Evolutionary conservation across 2,797 vertebrate genomes (phyloP).

Genomic region (Mareca strepera): DNA sequence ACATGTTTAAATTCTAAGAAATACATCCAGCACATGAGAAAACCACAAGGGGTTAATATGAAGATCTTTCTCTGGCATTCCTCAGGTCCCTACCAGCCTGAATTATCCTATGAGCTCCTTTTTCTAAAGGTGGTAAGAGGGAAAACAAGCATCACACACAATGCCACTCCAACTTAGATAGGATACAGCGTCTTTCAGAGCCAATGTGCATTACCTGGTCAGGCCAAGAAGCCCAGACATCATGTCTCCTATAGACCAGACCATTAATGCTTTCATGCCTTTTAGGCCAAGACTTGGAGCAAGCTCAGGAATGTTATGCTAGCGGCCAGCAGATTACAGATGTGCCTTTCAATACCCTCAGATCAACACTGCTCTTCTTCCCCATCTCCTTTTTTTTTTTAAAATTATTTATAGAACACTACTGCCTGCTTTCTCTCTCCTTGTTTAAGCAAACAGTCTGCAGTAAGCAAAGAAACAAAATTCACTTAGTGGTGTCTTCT

Average conservation of each 20-base stretch:
- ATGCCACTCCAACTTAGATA: accelerated
- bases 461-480: not conserved
- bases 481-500: not conserved
- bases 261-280: not conserved
- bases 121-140: not conserved
- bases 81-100: not conserved
- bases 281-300: not conserved
- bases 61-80: not conserved
- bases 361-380: not conserved
- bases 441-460: not conserved
- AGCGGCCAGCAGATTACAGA: not conserved
- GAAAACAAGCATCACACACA: not conserved
- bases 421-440: not conserved
- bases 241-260: not conserved
- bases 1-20: not conserved
- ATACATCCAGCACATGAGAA: not conserved
- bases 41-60: not conserved
- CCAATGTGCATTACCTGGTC: not conserved
- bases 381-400: not conserved
- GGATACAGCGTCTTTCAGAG: not conserved
- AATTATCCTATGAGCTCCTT: not conserved
- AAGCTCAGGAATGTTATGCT: accelerated
- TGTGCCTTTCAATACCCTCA: not conserved
- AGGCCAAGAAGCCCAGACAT: not conserved
- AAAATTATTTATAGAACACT: not conserved